Evolutionary conservation across 1,140 invertebrate genomes (phyloP), one percentile per base, ranked within the genome.

Genomic region (Eumaeus atala): DNA sequence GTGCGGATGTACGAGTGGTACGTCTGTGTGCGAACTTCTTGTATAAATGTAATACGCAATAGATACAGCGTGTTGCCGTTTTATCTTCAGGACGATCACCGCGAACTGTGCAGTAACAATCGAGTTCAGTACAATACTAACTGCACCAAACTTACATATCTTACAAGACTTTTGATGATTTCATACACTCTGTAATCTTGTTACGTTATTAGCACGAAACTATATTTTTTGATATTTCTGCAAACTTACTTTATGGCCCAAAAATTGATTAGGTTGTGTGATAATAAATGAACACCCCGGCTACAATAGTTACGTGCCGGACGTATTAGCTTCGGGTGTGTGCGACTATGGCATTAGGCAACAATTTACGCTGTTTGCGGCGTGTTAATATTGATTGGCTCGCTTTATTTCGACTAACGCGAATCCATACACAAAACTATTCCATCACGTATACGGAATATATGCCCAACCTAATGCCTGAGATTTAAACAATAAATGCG

Each of bases 341-440:
- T 82, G 83, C 66, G 80, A 66, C 71, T 67, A 67, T 63, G 74
- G 81, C 81, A 84, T 86, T 86, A 86, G 83, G 83, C 81, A 84
- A 86, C 83, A 84, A 86, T 86, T 86, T 86, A 84, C 83, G 83
- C 79, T 84, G 81, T 86, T 86, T 86, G 83, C 78, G 81, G 83
- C 79, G 83, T 86, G 83, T 86, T 86, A 86, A 86, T 86, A 86
- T 86, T 86, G 83, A 86, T 86, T 84, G 79, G 83, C 77, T 80
- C 74, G 83, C 79, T 84, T 83, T 86, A 86, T 86, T 86, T 84
- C 76, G 74, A 77, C 81, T 79, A 69, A 28, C 21, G 74, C 75
- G 72, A 77, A 80, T 77, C 76, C 81, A 82, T 82, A 72, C 70
- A 67, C 72, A 69, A 70, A 81, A 81, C 72, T 70, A 72, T 65